A percentile compares a stretch with the other conserved stretches of the same genome.
These are phyloP conservation scores for Dasyornis broadbenti DNA, from an alignment of 2,113 vertebrate species.

Conservation along the genomic window DNA sequence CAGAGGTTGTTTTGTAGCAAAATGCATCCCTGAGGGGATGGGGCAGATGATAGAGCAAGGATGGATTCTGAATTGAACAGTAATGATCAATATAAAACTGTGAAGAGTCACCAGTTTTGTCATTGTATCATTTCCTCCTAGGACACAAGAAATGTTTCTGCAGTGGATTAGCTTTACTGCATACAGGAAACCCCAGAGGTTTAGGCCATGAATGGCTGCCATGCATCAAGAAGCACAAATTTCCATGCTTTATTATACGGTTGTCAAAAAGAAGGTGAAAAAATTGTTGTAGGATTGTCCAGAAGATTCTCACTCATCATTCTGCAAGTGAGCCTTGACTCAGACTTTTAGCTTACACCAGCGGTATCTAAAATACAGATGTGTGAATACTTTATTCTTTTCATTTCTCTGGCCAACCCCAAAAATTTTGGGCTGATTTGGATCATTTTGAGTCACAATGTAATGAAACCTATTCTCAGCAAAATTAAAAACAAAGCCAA, in stretches of 20 bases:
- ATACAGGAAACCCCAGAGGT: not conserved
- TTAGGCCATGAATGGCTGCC: not conserved
- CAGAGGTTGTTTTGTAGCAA: rapidly evolving
- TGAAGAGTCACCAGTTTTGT: not conserved
- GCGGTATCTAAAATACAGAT: not conserved
- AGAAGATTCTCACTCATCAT: not conserved
- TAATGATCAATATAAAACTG: not conserved
- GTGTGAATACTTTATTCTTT: not conserved
- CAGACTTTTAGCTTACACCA: not conserved
- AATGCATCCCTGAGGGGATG: not conserved
- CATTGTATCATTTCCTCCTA: not conserved
- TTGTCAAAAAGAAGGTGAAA: not conserved
- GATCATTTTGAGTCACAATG: not conserved
- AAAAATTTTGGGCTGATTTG: not conserved
- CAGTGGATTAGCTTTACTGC: not conserved
- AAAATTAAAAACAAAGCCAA: not conserved
- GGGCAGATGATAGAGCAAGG: not conserved
- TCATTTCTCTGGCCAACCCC: not conserved
- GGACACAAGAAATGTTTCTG: not conserved
- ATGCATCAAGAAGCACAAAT: not conserved
- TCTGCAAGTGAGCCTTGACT: not conserved
- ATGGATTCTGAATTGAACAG: not conserved
- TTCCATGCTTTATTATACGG: not conserved
- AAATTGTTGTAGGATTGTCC: not conserved
- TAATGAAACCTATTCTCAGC: not conserved